These are phyloP conservation scores for Meriones psammophilus DNA, from an alignment of 2,797 vertebrate species.

Conservation along the genomic window DNA sequence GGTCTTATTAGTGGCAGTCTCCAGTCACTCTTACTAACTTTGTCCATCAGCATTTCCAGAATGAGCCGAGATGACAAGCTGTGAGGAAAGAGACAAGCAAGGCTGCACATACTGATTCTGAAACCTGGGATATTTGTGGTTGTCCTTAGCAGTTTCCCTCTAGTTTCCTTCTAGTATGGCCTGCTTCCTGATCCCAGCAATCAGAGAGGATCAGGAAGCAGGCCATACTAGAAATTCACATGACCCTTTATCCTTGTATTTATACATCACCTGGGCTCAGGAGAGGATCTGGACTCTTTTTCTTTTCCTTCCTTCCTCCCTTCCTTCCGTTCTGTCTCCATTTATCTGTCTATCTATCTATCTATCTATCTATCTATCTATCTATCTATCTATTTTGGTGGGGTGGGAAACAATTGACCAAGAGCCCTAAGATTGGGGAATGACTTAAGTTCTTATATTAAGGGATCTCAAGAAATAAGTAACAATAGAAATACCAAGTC, in stretches of 20 bases:
- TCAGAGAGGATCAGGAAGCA: neutral
- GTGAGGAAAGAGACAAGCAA: neutral
- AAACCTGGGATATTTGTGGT: neutral
- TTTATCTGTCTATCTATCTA: neutral
- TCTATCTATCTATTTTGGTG: neutral
- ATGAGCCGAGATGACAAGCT: neutral
- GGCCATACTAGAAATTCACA: neutral
- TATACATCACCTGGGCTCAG: neutral
- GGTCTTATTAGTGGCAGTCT: neutral
- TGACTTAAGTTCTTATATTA: neutral
- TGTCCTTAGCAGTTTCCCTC: neutral
- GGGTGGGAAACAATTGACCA: neutral
- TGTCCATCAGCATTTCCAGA: neutral
- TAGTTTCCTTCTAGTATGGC: too few relatives aligned
- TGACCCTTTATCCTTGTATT: neutral
- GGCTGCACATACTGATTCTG: neutral
- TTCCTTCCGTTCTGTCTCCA: too few relatives aligned
- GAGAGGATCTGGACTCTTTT: neutral
- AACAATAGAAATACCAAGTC: neutral
- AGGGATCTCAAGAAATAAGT: conserved; percentile 49
- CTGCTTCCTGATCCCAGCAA: too few relatives aligned
- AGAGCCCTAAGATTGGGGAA: neutral
- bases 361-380: neutral
- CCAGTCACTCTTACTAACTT: neutral
- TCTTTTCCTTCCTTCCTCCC: neutral